phyloP scores from a whole-genome alignment of 2,113 vertebrate genomes.

The Nannospalax galili region DNA sequence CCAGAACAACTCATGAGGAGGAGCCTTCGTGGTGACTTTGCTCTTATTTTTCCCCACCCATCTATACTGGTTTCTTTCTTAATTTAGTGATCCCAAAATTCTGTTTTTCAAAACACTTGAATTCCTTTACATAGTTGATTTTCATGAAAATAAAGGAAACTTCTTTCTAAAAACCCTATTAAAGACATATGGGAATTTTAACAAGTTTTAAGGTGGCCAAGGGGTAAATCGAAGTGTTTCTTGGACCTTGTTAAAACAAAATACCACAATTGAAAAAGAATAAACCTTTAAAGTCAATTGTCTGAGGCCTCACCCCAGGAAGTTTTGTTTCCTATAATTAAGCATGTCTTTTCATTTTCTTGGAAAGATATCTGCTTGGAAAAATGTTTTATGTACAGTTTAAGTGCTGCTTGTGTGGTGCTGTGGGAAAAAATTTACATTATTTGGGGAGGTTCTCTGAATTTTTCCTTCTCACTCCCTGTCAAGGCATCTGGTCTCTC shows the following conservation, averaged over 20 bases:
- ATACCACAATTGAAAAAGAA: slow-evolving; percentile 65
- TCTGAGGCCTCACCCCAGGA: slow-evolving; percentile 63
- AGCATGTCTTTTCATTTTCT: slow-evolving; percentile 62
- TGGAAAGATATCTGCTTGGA: slow-evolving; percentile 63
- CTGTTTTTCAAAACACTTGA: neutral
- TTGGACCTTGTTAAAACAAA: slow-evolving; percentile 72
- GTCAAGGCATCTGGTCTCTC: neutral
- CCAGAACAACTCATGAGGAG: neutral
- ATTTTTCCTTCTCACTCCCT: neutral
- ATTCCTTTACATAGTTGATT: neutral
- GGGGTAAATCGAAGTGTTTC: slow-evolving; percentile 55
- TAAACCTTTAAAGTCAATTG: slow-evolving; percentile 70
- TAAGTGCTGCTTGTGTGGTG: slow-evolving; percentile 41
- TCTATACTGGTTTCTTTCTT: neutral
- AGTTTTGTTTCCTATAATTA: slow-evolving; percentile 73
- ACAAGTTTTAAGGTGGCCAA: slow-evolving; percentile 58
- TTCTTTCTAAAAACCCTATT: slow-evolving; percentile 46
- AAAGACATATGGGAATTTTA: slow-evolving; percentile 62
- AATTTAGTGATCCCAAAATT: slow-evolving; percentile 9
- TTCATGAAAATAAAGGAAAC: slow-evolving; percentile 32
- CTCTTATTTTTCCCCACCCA: neutral
- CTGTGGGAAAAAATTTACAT: neutral
- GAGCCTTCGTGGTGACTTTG: neutral
- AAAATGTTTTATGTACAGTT: slow-evolving; percentile 74
- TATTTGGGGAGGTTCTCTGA: neutral